Conservation (phyloP, 1,140 invertebrate species). For the Heliconius melpomene region DNA sequence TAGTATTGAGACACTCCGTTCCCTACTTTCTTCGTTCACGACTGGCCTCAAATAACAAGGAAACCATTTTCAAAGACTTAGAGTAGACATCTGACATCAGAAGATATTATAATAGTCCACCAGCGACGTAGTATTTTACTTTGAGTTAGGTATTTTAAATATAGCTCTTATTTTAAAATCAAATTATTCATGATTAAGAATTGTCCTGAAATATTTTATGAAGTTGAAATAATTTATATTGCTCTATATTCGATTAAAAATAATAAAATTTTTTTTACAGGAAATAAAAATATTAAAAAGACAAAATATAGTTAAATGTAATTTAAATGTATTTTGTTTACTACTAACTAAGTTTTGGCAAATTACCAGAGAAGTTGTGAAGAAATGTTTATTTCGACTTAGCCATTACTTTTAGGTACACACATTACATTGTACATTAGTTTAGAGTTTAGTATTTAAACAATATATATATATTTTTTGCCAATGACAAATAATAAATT, state of each 20-base stretch:
- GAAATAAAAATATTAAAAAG: too few species aligned
- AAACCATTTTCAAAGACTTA: too few species aligned
- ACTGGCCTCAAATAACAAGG: too few species aligned
- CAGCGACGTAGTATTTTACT: background rate
- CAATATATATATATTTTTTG: background rate
- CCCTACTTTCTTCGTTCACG: too few species aligned
- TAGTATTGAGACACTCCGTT: too few species aligned
- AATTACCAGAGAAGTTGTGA: background rate
- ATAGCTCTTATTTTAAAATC: background rate
- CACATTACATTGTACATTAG: too few species aligned
- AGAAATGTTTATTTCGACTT: background rate
- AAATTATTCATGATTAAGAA: background rate
- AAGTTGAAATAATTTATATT: background rate
- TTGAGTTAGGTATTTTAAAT: background rate
- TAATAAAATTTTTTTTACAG: too few species aligned
- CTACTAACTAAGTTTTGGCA: background rate
- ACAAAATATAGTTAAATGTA: too few species aligned
- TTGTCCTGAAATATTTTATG: background rate
- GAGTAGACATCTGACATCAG: too few species aligned
- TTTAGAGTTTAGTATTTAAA: background rate
- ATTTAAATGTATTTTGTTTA: too few species aligned
- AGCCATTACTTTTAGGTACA: background rate
- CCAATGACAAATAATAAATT: background rate
- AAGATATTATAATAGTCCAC: too few species aligned
- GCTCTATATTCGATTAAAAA: too few species aligned